These are phyloP conservation scores for Amiota minor DNA, from an alignment of 2,888 invertebrate species.

Conservation along the genomic window DNA sequence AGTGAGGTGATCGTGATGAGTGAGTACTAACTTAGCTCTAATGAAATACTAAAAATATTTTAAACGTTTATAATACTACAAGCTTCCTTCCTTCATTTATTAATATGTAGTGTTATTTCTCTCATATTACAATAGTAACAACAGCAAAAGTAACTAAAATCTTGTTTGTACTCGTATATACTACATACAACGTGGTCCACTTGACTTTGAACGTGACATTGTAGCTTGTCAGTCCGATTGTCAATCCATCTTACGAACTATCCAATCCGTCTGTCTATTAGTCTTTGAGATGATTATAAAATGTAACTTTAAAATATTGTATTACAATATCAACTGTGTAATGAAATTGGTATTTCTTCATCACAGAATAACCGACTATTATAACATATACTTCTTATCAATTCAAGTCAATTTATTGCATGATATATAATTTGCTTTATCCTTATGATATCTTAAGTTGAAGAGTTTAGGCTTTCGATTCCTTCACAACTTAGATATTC, in stretches of 20 bases:
- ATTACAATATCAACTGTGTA: not conserved
- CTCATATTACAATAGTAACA: conserved; percentile 38
- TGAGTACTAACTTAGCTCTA: conserved; percentile 48
- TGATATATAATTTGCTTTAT: too few relatives aligned
- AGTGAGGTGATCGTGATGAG: conserved; percentile 32
- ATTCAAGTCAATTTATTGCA: too few relatives aligned
- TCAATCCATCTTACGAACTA: too few relatives aligned
- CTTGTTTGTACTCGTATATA: too few relatives aligned
- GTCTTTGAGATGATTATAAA: too few relatives aligned
- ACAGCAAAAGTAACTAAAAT: not conserved
- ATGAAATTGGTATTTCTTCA: conserved; percentile 12
- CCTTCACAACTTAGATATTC: too few relatives aligned
- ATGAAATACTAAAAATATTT: conserved; percentile 62
- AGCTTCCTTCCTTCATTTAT: conserved; percentile 61
- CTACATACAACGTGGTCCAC: conserved; percentile 21
- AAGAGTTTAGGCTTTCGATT: too few relatives aligned
- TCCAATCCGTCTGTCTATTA: too few relatives aligned
- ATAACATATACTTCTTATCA: too few relatives aligned
- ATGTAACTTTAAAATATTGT: too few relatives aligned
- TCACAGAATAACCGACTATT: too few relatives aligned
- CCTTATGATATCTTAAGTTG: too few relatives aligned
- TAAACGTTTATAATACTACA: conserved; percentile 55
- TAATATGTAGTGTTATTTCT: not conserved
- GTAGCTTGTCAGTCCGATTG: conserved; percentile 34
- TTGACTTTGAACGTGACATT: conserved; percentile 66